Evolutionary conservation across 1,140 invertebrate species (phyloP), one percentile per base, ranked within the genome.

Genomic region (Caerostris darwini): DNA sequence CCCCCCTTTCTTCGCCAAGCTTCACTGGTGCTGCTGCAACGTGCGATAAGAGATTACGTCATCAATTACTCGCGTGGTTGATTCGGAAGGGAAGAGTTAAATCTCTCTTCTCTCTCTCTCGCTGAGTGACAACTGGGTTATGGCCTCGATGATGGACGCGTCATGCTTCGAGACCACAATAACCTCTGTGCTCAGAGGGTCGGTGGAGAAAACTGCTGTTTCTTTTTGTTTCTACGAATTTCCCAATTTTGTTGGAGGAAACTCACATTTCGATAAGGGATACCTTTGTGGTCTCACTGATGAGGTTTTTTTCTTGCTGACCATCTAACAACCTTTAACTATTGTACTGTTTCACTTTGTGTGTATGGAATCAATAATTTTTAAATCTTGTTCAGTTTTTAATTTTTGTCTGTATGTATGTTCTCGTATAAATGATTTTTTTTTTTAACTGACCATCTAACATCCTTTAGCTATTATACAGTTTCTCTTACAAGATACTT

Each of bases 41-140:
- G 81, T 93, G 92, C 92, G 92, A 87, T 93, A 86, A 71, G 92
- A 50, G n/a, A 89, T 83, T 61, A 67, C 59, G 59, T 69, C 64
- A 64, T 53, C 87, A 81, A 89, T 94, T 88, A 88, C 56, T 86
- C 86, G 92, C 56, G 50, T 83, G 85, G 93, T 54, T 90, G 93
- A 82, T 94, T 94, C 56, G 93, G 93, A 94, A 94, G 93, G 93
- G 93, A 94, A 94, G 93, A 94, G 93, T 93, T 93, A 69, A 81
- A 58, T 58, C 56, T 64, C 54, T 69, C 77, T 71, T 82, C 59
- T 57, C 34, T 67, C 89, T 59, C 58, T 87, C 85, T 67, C 64
- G 7, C 87, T 56, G 61, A 34, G 82, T 87, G 90, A 92, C 90
- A 92, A 92, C 81, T 92, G 81, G 90, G 90, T 92, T 92, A 92